These are phyloP conservation scores for Rhadina sibilatrix DNA, from an alignment of 2,113 vertebrate species.

Conservation along the genomic window DNA sequence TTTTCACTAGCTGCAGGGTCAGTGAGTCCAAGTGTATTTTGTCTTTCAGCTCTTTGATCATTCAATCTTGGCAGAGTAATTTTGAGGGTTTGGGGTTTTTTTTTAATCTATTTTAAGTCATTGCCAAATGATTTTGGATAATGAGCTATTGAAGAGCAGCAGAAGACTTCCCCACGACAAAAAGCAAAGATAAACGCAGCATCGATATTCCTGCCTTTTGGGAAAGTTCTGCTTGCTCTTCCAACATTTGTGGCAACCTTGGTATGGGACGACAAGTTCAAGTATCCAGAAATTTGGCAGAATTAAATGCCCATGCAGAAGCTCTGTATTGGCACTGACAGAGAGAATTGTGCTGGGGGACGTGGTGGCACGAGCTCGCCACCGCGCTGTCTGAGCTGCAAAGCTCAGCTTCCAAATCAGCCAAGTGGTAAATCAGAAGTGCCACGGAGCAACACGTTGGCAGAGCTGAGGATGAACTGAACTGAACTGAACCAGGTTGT, in stretches of 20 bases:
- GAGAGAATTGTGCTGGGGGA: neutral
- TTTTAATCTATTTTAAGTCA: neutral
- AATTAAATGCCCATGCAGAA: neutral
- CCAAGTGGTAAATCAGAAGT: neutral
- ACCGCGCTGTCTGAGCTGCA: neutral
- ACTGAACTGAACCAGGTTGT: neutral
- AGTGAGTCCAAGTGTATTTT: conserved; percentile 23
- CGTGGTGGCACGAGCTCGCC: neutral
- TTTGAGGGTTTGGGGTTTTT: neutral
- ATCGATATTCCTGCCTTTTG: neutral
- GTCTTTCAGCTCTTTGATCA: neutral
- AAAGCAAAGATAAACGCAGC: neutral
- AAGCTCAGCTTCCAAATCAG: neutral
- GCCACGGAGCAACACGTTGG: neutral
- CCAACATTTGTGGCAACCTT: neutral
- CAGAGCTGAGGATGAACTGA: neutral
- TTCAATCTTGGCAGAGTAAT: neutral
- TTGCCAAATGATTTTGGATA: conserved; percentile 21
- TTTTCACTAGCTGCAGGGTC: conserved; percentile 26
- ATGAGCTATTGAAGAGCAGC: conserved; percentile 46
- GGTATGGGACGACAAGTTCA: neutral
- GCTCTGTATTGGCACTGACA: neutral
- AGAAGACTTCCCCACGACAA: neutral
- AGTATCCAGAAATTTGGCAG: neutral
- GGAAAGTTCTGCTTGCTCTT: neutral